phyloP scores from a whole-genome alignment of 2,113 vertebrate genomes.

The Corynorhinus townsendii region DNA sequence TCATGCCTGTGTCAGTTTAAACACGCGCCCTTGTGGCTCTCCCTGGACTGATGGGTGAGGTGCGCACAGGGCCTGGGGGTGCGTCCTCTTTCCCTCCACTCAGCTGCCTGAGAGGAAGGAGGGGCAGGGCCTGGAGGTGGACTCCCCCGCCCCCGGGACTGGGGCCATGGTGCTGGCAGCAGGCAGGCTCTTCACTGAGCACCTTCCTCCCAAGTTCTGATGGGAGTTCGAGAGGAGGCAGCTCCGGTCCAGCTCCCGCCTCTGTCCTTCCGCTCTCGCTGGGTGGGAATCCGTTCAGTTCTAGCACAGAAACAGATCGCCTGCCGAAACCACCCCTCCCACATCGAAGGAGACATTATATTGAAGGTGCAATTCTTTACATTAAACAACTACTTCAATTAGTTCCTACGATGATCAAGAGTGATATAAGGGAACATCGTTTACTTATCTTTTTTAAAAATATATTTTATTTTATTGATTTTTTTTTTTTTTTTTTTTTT shows the following conservation, averaged over 20 bases:
- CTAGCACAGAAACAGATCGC: not conserved
- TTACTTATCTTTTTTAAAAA: not conserved
- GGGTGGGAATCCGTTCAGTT: not conserved
- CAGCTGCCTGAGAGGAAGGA: not conserved
- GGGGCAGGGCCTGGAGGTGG: too few species aligned
- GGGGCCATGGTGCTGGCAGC: not conserved
- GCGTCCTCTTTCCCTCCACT: not conserved
- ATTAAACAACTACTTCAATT: not conserved
- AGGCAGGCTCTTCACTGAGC: not conserved
- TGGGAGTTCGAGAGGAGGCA: not conserved
- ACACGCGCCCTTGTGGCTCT: not conserved
- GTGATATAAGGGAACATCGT: not conserved
- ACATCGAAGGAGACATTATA: not conserved
- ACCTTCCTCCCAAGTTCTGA: not conserved
- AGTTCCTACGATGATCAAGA: not conserved
- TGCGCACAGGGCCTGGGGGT: not conserved
- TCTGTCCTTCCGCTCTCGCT: not conserved
- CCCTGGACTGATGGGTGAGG: not conserved
- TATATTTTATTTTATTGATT: too few species aligned
- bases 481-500: too few species aligned
- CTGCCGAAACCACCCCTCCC: not conserved
- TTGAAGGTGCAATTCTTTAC: not conserved
- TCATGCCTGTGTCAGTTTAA: not conserved
- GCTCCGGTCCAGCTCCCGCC: not conserved
- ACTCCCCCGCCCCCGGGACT: too few species aligned